A percentile compares a stretch with the other conserved stretches of the same genome.
These are phyloP conservation scores for Byasa hedistus DNA, from an alignment of 2,888 invertebrate genomes.

Conservation along the genomic window DNA sequence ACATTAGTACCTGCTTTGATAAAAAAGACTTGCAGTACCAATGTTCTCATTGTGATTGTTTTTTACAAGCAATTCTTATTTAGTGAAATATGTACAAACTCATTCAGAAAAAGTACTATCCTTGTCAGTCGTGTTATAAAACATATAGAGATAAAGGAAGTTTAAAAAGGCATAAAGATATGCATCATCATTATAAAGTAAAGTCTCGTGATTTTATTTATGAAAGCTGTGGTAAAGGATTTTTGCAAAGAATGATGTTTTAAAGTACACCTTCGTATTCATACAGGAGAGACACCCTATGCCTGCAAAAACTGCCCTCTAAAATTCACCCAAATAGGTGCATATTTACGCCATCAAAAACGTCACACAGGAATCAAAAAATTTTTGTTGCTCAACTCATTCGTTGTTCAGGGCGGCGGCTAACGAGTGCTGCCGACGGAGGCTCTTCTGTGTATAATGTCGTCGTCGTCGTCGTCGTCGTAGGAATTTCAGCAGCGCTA, in stretches of 20 bases:
- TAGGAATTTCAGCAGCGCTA: no score
- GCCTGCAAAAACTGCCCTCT: conserved; percentile 53
- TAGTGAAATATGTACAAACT: conserved; percentile 54
- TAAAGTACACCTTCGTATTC: conserved; percentile 58
- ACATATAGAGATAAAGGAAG: conserved; percentile 55
- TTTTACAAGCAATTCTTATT: conserved; percentile 50
- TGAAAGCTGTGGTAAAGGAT: conserved; percentile 66
- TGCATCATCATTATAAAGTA: conserved; percentile 46
- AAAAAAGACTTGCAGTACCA: conserved; percentile 28
- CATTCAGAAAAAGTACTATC: conserved; percentile 55
- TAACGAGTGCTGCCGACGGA: no score
- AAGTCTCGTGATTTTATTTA: conserved; percentile 58
- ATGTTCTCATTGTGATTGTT: conserved; percentile 52
- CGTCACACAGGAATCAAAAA: conserved; percentile 55
- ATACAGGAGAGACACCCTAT: conserved; percentile 69
- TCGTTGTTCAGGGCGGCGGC: no score
- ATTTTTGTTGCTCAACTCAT: conserved; percentile 53
- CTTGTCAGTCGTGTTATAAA: conserved; percentile 57
- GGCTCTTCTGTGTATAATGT: no score
- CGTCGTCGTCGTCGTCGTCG: no score
- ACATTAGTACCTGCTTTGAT: conserved; percentile 35
- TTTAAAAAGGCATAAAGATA: conserved; percentile 55
- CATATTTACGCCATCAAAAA: conserved; percentile 54
- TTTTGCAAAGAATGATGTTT: conserved; percentile 59
- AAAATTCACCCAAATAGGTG: conserved; percentile 57